These are phyloP conservation scores for Diplolepis rosae DNA, from an alignment of 2,888 invertebrate genomes.

Conservation along the genomic window DNA sequence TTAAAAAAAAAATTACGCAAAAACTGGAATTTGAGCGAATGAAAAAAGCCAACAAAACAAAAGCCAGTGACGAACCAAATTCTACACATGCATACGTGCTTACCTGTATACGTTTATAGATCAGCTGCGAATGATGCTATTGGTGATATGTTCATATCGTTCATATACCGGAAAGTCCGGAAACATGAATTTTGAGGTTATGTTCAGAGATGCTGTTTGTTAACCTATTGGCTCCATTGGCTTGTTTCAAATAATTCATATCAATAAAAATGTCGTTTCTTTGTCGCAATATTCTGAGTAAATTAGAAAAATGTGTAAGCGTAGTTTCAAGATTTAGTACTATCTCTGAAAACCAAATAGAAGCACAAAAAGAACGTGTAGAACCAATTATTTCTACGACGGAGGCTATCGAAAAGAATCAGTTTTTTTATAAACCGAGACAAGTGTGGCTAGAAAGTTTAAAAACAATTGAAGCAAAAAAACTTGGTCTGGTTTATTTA, in stretches of 20 bases:
- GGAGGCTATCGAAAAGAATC: conserved; percentile 49
- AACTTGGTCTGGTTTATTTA: conserved; percentile 89
- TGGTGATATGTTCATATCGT: too few species aligned
- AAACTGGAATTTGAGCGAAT: background rate
- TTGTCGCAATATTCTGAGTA: conserved; percentile 53
- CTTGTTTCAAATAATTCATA: background rate
- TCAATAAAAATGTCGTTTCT: conserved; percentile 57
- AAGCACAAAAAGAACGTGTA: conserved; percentile 9
- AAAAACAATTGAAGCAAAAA: conserved; percentile 83
- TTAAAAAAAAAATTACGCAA: too few species aligned
- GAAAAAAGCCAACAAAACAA: too few species aligned
- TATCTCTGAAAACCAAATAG: conserved; percentile 34
- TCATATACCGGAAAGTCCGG: too few species aligned
- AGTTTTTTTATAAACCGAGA: conserved; percentile 77
- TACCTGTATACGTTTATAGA: too few species aligned
- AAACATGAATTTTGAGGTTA: conserved; percentile 21
- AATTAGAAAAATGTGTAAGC: conserved; percentile 48
- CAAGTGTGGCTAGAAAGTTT: conserved; percentile 93
- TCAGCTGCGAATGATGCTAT: too few species aligned
- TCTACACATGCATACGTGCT: too few species aligned
- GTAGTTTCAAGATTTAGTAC: conserved; percentile 54
- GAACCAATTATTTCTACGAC: conserved; percentile 70
- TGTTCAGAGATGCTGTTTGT: conserved; percentile 2
- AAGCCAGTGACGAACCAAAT: too few species aligned
- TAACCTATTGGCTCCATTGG: too few species aligned